Conservation (phyloP, 2,113 vertebrate genomes). For the Pontoporia blainvillei region DNA sequence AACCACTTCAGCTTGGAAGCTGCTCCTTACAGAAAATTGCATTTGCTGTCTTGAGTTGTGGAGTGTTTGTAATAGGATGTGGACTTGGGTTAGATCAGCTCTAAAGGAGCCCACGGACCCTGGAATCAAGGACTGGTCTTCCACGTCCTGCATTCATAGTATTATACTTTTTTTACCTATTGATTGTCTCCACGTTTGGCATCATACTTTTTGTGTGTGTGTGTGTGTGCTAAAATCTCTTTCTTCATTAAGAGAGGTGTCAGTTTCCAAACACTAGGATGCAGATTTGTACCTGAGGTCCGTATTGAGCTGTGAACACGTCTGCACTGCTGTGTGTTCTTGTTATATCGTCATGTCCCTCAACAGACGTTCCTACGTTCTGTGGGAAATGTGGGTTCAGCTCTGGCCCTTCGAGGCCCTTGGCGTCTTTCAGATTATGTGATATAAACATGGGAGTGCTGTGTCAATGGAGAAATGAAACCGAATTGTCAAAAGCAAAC, state of each 20-base stretch:
- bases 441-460: not conserved
- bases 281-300: too few relatives aligned
- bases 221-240: not conserved
- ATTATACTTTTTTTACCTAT: not conserved
- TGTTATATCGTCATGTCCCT: fast-evolving
- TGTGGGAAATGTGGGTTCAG: fast-evolving
- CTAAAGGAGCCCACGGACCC: fast-evolving
- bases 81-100: not conserved
- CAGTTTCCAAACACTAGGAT: not conserved
- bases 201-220: too few relatives aligned
- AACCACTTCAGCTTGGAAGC: not conserved
- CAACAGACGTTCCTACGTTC: not conserved
- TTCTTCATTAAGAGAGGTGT: not conserved
- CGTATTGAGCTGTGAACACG: not conserved
- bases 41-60: not conserved
- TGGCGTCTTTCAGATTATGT: not conserved
- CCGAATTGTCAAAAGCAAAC: not conserved
- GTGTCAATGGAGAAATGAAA: not conserved
- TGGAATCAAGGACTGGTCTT: fast-evolving
- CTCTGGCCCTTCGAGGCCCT: not conserved
- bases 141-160: not conserved
- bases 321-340: fast-evolving
- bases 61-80: fast-evolving
- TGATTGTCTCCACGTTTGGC: fast-evolving
- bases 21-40: not conserved